Base-by-base conservation (phyloP, 2,113 vertebrate species). In the Apodemus speciosus region DNA sequence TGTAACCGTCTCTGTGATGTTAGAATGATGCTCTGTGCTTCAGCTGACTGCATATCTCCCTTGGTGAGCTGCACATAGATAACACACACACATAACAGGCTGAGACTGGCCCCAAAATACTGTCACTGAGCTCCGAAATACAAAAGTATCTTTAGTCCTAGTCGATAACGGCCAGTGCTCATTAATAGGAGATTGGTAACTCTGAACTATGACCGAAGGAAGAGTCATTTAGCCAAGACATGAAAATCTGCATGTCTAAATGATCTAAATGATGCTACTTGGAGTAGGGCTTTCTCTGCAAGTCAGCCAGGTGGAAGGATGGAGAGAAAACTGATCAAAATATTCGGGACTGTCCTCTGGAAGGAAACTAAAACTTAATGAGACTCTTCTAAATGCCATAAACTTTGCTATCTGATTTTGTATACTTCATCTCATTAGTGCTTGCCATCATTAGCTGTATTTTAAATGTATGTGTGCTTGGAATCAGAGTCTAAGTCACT, bases 1-100 rank as follows among this genome's bases (percentile, higher is more conserved):
- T 90, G 43, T 92, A 49, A 91, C 88, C 77, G 86, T 95, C 95
- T 89, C 83, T 72, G 35, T 68, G 85, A 76, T 79, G 94, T 95
- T 87, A 58, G 66, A 21, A 62, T 73, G 43, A 92, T 64, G 84
- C 72, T 88, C 66, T 49, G 32, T 88, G 89, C 40, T 90, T 75
- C 49, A 76, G 18, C 38, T 32, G n/a, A 51, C 56, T 83, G 46
- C 43, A 93, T 92, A 87, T 73, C 89, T 75, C 69, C 69, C 62
- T 89, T 80, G n/a, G 75, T 76, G 85, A 92, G 89, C 93, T 40
- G 10, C 53, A 38, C 8, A 1, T 40, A 71, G 46, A 5, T 27
- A 56, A 64, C 93, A 84, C 15, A 51, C 15, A 51, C 66, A 86
- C 38, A 43, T 90, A 93, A 92, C 56, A 86, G 79, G 49, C 91